These are phyloP conservation scores for Scolopax rusticola DNA, from an alignment of 2,797 vertebrate genomes.

Conservation along the genomic window DNA sequence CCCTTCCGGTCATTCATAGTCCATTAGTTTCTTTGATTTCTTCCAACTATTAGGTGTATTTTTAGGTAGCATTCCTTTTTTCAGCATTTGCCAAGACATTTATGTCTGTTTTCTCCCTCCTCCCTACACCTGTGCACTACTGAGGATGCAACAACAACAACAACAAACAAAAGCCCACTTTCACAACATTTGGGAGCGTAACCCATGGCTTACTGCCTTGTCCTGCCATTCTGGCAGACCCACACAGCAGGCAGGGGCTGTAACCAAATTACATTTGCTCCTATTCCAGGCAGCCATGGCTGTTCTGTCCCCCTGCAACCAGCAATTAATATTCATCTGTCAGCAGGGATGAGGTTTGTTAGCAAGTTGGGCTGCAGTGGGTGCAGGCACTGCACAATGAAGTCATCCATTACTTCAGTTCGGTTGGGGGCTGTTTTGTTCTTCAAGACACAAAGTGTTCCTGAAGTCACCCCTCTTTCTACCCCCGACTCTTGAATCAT, in stretches of 20 bases:
- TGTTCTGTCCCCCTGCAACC: background rate
- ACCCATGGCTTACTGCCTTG: background rate
- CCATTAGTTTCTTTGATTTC: conserved; percentile 26
- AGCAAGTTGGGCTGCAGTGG: accelerated
- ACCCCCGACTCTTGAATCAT: conserved; percentile 32
- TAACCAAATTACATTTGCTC: background rate
- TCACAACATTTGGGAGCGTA: background rate
- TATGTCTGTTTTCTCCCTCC: background rate
- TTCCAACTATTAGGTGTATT: background rate
- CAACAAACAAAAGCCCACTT: background rate
- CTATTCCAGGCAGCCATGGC: background rate
- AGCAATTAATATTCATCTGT: background rate
- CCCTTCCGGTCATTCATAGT: conserved; percentile 4
- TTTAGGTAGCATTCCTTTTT: background rate
- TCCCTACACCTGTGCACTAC: background rate
- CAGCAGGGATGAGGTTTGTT: background rate
- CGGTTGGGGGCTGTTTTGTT: background rate
- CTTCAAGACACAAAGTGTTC: conserved; percentile 26
- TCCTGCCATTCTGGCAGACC: background rate
- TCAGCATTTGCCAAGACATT: background rate
- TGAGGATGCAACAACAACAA: background rate
- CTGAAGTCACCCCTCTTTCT: background rate
- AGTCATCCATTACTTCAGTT: background rate
- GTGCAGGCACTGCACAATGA: background rate
- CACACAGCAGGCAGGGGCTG: background rate